Percentiles rank a stretch among this genome's conserved stretches.
phyloP scores from a whole-genome alignment of 2,113 vertebrate species.

The Malaclemys terrapin region DNA sequence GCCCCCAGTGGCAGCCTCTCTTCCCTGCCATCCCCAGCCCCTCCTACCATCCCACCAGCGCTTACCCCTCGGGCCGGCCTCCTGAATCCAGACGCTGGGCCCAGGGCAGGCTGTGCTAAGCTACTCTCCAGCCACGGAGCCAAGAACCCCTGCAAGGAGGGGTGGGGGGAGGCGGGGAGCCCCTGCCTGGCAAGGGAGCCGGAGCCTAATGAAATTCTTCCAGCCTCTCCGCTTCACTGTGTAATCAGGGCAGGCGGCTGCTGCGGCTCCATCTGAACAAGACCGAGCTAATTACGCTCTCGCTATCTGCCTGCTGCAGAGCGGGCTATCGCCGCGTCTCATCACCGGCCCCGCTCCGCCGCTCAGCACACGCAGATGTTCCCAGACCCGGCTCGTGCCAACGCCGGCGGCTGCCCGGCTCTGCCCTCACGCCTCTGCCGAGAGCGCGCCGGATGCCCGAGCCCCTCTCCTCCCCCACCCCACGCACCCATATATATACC shows the following conservation, averaged over 20 bases:
- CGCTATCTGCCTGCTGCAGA: not conserved
- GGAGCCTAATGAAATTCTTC: not conserved
- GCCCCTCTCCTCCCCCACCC: no score
- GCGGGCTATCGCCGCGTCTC: not conserved
- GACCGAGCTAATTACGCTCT: not conserved
- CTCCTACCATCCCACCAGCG: fast-evolving
- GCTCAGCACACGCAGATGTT: not conserved
- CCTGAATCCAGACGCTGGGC: not conserved
- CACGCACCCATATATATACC: no score
- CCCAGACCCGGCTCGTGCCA: not conserved
- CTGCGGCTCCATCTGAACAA: not conserved
- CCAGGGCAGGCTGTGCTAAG: not conserved
- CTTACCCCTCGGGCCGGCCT: not conserved
- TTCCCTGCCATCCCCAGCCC: no score
- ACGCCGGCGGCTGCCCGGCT: not conserved
- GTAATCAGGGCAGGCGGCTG: not conserved
- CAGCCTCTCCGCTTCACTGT: not conserved
- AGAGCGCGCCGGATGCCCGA: not conserved
- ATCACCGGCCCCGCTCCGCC: not conserved
- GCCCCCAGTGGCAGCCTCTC: no score
- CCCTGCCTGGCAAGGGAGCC: not conserved
- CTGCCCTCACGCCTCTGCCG: not conserved
- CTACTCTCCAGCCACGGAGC: not conserved
- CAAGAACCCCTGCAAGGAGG: not conserved
- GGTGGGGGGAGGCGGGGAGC: no score